phyloP scores from a whole-genome alignment of 2,888 invertebrate genomes.

The Sceliomorpha sp. region DNA sequence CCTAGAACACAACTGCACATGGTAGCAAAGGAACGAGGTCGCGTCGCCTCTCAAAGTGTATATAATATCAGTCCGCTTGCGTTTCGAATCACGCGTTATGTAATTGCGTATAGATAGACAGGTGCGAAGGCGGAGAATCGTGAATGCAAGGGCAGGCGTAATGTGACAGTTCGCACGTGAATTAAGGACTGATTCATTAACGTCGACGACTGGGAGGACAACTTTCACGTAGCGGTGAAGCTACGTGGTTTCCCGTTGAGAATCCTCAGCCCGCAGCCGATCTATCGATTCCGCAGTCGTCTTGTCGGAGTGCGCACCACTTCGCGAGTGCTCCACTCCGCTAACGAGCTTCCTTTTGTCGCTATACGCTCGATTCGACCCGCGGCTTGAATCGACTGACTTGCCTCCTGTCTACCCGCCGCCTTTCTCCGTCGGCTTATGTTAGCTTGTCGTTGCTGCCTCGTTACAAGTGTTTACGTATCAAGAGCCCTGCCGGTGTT shows the following conservation, averaged over 20 bases:
- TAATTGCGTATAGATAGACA: conserved; percentile 35
- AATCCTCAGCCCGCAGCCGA: conserved; percentile 19
- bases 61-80: too few species aligned
- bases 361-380: conserved; percentile 43
- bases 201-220: conserved; percentile 35
- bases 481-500: conserved; percentile 20
- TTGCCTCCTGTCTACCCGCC: conserved; percentile 26
- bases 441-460: conserved; percentile 26
- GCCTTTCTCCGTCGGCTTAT: conserved; percentile 26
- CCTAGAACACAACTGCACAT: too few species aligned
- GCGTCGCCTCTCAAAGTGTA: too few species aligned
- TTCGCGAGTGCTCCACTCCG: conserved; percentile 36
- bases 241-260: conserved; percentile 17
- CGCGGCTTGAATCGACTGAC: conserved; percentile 42
- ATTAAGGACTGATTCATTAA: conserved; percentile 62
- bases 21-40: too few species aligned
- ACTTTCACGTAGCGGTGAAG: conserved; percentile 40
- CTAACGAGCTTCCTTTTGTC: conserved; percentile 62
- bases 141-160: conserved; percentile 43
- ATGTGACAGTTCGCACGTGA: conserved; percentile 55
- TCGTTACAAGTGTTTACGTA: conserved; percentile 46
- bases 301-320: conserved; percentile 49
- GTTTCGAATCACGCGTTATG: too few species aligned
- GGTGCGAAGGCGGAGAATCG: conserved; percentile 14
- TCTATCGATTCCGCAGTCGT: conserved; percentile 43